phyloP scores from a whole-genome alignment of 2,888 invertebrate genomes.

The Thysanoteuthis rhombus region DNA sequence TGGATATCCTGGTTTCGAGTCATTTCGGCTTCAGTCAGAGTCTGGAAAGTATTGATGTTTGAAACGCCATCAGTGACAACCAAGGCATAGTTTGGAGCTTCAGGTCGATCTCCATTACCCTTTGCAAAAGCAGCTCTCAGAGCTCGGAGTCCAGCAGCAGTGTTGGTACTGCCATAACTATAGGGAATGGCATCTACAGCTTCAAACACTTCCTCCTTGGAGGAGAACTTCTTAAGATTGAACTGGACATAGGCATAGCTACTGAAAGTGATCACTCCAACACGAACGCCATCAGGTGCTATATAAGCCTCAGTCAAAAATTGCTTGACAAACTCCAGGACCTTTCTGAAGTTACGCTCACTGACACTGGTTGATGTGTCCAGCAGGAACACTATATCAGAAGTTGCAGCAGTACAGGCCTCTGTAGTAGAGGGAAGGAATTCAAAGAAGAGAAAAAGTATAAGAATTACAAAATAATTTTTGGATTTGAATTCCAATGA shows the following conservation, averaged over 20 bases:
- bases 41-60: slow-evolving; percentile 49
- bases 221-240: slow-evolving; percentile 47
- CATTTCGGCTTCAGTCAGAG: slow-evolving; percentile 49
- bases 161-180: slow-evolving; percentile 42
- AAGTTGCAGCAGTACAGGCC: slow-evolving; percentile 38
- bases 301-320: slow-evolving; percentile 43
- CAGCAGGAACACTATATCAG: slow-evolving; percentile 52
- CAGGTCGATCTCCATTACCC: slow-evolving; percentile 42
- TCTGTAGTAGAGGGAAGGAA: neutral
- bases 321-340: slow-evolving; percentile 45
- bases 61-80: slow-evolving; percentile 60
- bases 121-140: slow-evolving; percentile 41
- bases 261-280: slow-evolving; percentile 52
- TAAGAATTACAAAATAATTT: neutral
- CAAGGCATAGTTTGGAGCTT: slow-evolving; percentile 46
- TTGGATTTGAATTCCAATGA: neutral
- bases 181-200: slow-evolving; percentile 42
- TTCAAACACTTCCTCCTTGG: slow-evolving; percentile 40
- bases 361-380: slow-evolving; percentile 56
- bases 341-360: slow-evolving; percentile 47
- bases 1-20: slow-evolving; percentile 40
- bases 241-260: slow-evolving; percentile 49
- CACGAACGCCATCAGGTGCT: slow-evolving; percentile 39
- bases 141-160: slow-evolving; percentile 40
- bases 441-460: neutral